A percentile compares a stretch with the other conserved stretches of the same genome.
These are phyloP conservation scores for Acanthopagrus latus DNA, from an alignment of 2,797 vertebrate species.

Conservation along the genomic window DNA sequence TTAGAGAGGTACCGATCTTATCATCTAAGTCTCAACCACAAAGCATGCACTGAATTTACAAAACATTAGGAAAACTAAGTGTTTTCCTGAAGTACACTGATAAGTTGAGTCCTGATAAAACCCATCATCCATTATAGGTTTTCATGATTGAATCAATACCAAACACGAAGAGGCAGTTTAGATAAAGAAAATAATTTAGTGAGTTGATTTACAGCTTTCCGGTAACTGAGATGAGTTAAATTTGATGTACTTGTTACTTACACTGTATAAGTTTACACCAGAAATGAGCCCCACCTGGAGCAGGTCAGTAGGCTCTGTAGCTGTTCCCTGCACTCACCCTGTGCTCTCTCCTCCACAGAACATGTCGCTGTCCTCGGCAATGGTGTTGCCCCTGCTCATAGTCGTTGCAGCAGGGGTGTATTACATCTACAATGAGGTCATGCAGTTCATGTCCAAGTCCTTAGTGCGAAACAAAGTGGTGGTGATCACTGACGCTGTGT, in stretches of 20 bases:
- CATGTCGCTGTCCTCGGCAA: conserved; percentile 88
- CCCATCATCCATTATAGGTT: neutral
- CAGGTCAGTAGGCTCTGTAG: conserved; percentile 37
- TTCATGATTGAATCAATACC: conserved; percentile 23
- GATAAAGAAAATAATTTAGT: neutral
- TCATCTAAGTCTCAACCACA: neutral
- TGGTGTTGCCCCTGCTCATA: conserved; percentile 90
- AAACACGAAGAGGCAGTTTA: neutral
- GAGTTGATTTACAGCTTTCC: neutral
- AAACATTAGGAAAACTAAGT: neutral
- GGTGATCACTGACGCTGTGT: conserved; percentile 95
- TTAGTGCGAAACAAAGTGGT: conserved; percentile 95
- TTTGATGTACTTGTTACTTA: neutral
- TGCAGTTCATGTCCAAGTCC: conserved; percentile 91
- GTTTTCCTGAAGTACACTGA: conserved; percentile 6
- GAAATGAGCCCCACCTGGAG: neutral
- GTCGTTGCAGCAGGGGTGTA: conserved; percentile 91
- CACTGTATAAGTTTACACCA: conserved; percentile 14
- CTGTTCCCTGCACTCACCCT: conserved; percentile 11
- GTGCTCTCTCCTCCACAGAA: conserved; percentile 63
- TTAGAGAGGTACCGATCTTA: neutral
- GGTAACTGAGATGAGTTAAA: neutral
- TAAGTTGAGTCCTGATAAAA: conserved; percentile 6
- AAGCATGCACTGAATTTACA: neutral
- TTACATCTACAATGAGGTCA: conserved; percentile 92